Percentiles rank a stretch among this genome's conserved stretches.
Evolutionary conservation across 2,888 invertebrate species (phyloP).

Genomic region (Lamellibrachia satsuma): DNA sequence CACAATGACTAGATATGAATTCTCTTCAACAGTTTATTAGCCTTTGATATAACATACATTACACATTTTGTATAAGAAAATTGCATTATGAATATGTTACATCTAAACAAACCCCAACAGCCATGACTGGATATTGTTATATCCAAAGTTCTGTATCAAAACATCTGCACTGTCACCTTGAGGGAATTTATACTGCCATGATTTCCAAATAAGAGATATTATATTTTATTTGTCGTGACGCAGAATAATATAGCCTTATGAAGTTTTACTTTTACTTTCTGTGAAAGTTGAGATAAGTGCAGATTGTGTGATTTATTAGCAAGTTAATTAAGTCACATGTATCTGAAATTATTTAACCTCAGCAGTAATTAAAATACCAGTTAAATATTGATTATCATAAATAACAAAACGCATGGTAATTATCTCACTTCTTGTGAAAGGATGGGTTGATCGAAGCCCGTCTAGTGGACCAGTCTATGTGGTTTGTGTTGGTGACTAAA

Average conservation of each 20-base stretch:
- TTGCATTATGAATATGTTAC: too few species aligned
- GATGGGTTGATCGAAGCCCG: not conserved
- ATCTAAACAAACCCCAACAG: too few species aligned
- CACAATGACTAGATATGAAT: too few species aligned
- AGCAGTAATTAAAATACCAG: not conserved
- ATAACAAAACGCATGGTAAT: not conserved
- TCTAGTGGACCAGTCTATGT: not conserved
- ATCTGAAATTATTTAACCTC: not conserved
- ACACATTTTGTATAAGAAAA: too few species aligned
- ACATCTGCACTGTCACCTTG: too few species aligned
- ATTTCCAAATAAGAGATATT: not conserved
- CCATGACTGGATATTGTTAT: too few species aligned
- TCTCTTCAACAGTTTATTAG: too few species aligned
- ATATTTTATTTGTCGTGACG: not conserved
- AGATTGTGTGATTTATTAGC: too few species aligned
- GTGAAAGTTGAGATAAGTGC: too few species aligned
- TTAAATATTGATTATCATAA: not conserved
- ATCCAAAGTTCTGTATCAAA: too few species aligned
- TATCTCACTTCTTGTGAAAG: not conserved
- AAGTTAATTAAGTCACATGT: too few species aligned
- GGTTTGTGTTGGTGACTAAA: conserved; percentile 2
- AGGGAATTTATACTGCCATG: not conserved
- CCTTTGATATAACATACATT: too few species aligned
- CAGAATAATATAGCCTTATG: not conserved
- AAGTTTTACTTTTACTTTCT: not conserved